Percentiles rank a stretch among this genome's conserved stretches.
Evolutionary conservation across 1,140 invertebrate genomes (phyloP).

Genomic region (Oncopodura yosiiana): DNA sequence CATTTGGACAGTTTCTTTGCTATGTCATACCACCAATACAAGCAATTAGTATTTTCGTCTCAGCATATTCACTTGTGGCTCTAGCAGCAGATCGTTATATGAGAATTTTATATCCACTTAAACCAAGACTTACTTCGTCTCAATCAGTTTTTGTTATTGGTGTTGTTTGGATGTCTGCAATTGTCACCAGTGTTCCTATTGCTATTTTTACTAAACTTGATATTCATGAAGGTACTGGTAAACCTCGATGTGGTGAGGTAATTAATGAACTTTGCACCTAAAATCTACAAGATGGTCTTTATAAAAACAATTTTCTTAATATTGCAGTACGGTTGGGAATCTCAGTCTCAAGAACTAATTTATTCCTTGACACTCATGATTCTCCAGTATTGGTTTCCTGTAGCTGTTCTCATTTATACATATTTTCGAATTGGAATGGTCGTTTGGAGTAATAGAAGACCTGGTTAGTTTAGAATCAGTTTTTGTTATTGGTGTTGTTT

Average conservation of each 20-base stretch:
- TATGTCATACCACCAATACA: conserved; percentile 66
- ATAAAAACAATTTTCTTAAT: no score
- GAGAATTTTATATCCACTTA: conserved; percentile 74
- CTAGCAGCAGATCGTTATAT: conserved; percentile 76
- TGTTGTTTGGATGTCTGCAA: conserved; percentile 65
- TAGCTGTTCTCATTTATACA: conserved; percentile 70
- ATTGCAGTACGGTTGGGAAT: conserved; percentile 45
- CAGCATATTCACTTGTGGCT: conserved; percentile 70
- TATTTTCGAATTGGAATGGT: conserved; percentile 73
- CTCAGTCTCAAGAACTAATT: conserved; percentile 48
- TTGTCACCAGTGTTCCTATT: conserved; percentile 68
- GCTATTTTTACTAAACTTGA: conserved; percentile 49
- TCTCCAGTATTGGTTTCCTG: conserved; percentile 72
- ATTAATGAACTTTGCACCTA: background rate
- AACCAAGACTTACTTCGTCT: conserved; percentile 62
- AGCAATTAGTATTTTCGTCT: conserved; percentile 42
- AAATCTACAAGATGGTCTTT: background rate
- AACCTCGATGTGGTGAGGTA: conserved; percentile 8
- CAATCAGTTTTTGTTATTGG: conserved; percentile 59
- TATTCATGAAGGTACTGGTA: background rate
- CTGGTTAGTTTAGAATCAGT: no score
- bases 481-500: conserved; percentile 61
- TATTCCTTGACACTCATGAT: conserved; percentile 67
- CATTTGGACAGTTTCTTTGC: conserved; percentile 66
- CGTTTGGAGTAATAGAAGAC: conserved; percentile 85